Percentiles rank a stretch among this genome's conserved stretches.
Evolutionary conservation across 1,140 invertebrate species (phyloP).

Genomic region (Pogonomyrmex californicus): DNA sequence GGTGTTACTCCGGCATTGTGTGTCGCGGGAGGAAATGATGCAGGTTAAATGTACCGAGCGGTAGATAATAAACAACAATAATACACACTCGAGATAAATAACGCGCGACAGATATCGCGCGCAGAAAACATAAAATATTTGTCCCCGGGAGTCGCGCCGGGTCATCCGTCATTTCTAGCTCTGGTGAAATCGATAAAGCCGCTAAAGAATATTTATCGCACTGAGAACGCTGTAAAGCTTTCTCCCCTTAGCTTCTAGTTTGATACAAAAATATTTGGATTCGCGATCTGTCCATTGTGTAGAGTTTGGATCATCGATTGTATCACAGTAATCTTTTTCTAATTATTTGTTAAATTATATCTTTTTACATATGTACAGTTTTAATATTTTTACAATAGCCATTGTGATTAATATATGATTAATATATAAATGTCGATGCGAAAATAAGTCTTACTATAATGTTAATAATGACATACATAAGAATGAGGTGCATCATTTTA

Average conservation of each 20-base stretch:
- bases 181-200: slow-evolving; percentile 73
- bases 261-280: slow-evolving; percentile 12
- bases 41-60: slow-evolving; percentile 84
- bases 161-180: slow-evolving; percentile 75
- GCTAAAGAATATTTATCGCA: slow-evolving; percentile 61
- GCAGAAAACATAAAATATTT: slow-evolving; percentile 77
- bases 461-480: background rate
- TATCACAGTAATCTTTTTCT: background rate
- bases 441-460: background rate
- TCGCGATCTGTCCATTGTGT: background rate
- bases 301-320: background rate
- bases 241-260: slow-evolving; percentile 11
- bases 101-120: slow-evolving; percentile 77
- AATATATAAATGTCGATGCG: background rate
- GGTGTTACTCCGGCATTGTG: slow-evolving; percentile 58
- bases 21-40: slow-evolving; percentile 75
- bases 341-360: background rate
- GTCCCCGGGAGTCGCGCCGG: slow-evolving; percentile 61
- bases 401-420: background rate
- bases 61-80: slow-evolving; percentile 84
- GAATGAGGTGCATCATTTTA: too few species aligned
- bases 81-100: slow-evolving; percentile 82
- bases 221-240: slow-evolving; percentile 35
- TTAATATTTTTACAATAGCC: background rate
- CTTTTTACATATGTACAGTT: background rate